These are phyloP conservation scores for Tokudaia muenninki DNA, from an alignment of 2,797 vertebrate genomes.

Conservation along the genomic window DNA sequence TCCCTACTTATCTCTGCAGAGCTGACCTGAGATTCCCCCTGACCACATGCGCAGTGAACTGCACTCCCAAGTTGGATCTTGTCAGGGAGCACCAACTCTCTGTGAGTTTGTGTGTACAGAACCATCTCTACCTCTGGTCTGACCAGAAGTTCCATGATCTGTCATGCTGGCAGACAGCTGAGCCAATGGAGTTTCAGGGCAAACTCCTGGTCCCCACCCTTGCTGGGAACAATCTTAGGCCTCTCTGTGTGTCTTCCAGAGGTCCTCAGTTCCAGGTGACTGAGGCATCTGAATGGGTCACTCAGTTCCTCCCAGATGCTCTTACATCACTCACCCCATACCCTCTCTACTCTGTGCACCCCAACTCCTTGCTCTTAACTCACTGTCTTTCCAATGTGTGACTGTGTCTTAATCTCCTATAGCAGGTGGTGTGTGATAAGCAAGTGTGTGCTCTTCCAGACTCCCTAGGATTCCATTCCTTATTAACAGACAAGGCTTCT, in stretches of 20 bases:
- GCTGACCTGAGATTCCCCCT: too few relatives aligned
- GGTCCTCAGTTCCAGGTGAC: background rate
- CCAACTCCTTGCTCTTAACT: rapidly evolving
- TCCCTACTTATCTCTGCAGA: rapidly evolving
- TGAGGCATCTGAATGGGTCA: background rate
- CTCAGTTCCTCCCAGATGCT: background rate
- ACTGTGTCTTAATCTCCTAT: background rate
- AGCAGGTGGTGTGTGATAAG: rapidly evolving
- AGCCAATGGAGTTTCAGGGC: rapidly evolving
- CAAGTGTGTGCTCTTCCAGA: rapidly evolving
- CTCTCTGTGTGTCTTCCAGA: rapidly evolving
- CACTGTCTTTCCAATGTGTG: rapidly evolving
- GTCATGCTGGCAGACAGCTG: background rate
- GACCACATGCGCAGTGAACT: rapidly evolving
- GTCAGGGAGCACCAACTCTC: background rate
- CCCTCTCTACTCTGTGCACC: rapidly evolving
- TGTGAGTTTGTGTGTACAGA: background rate
- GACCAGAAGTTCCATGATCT: background rate
- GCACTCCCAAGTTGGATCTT: rapidly evolving
- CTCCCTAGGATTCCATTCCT: rapidly evolving
- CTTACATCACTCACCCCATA: rapidly evolving
- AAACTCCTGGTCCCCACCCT: rapidly evolving
- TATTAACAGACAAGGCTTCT: background rate
- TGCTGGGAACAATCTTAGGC: rapidly evolving
- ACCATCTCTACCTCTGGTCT: background rate